Base-by-base conservation (phyloP, 2,113 vertebrate species). In the Isurus oxyrinchus region DNA sequence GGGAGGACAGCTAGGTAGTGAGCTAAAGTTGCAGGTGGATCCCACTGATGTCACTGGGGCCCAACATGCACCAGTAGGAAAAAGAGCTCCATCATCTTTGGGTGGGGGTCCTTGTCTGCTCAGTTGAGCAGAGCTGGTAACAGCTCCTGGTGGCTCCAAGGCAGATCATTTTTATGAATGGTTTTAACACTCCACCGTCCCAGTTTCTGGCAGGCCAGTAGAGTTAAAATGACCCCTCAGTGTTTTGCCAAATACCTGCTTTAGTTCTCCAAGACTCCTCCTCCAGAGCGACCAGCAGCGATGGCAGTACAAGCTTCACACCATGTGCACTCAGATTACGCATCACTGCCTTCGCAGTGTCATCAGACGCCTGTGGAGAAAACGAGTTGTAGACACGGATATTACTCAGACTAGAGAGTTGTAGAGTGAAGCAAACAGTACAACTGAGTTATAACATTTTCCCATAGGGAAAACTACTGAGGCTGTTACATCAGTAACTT, bases 191-290 rank as follows among this genome's bases (percentile, higher is more conserved):
- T 4, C 27, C 55, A 61, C 35, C 31, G 1, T 6, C 31, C 31
- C 72, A 76, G 23, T 55, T 57, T 5, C 57, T 61, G 55, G 31
- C 53, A 91, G 55, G 55, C 55, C 55, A 5, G 16, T n/a, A 5
- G 14, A 31, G 16, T 93, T 61, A 61, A 61, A 93, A 61, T 35
- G 27, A 14, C 81, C 81, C 40, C 40, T 23, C 14, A 11, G n/a
- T 3, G 7, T 76, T 6, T 2, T 11, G 21, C 96, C 57, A 31
- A 96, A 96, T 97, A 99, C 99, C 99, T 94, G 99, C 99, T 98
- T 99, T 99, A 81, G 99, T 99, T 96, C 99, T 98, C 99, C 99
- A 99, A 19, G 99, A 99, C 96, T 99, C 99, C 97, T 99, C 99
- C 97, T 99, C 99, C 16, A 99, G 98, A 3, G 99, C 99, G 3